Percentiles rank a stretch among this genome's conserved stretches.
Evolutionary conservation across 2,888 invertebrate species (phyloP).

Genomic region (Alloplasta piceator): DNA sequence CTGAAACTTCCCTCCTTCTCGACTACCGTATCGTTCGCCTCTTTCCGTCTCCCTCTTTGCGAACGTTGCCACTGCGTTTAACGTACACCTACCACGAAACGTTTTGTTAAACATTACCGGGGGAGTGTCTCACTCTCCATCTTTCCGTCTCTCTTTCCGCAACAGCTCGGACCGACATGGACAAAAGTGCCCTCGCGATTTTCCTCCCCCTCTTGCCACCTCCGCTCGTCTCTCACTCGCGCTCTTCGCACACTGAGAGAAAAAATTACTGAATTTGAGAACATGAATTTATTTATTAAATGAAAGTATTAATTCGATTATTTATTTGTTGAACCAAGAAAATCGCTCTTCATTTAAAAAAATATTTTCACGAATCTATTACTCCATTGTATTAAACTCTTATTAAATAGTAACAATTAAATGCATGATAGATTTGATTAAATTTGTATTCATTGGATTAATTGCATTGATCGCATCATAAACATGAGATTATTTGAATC

Average conservation of each 20-base stretch:
- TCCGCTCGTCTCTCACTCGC: neutral
- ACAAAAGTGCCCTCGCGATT: slow-evolving; percentile 53
- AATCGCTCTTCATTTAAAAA: slow-evolving; percentile 15
- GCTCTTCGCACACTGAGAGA: neutral
- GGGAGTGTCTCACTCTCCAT: neutral
- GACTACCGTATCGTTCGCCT: slow-evolving; percentile 11
- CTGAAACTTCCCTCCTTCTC: slow-evolving; percentile 13
- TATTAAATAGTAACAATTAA: too few species aligned
- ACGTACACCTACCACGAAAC: slow-evolving; percentile 66
- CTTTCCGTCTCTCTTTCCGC: neutral
- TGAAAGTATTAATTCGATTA: too few species aligned
- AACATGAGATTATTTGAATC: too few species aligned
- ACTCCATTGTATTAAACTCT: too few species aligned
- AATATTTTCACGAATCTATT: slow-evolving; percentile 41
- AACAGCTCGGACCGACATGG: slow-evolving; percentile 60
- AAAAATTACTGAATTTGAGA: too few species aligned
- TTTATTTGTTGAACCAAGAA: too few species aligned
- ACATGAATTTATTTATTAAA: too few species aligned
- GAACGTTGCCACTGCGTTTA: slow-evolving; percentile 25
- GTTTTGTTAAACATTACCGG: slow-evolving; percentile 77
- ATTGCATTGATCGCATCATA: too few species aligned
- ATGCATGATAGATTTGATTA: too few species aligned
- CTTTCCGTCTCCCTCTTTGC: slow-evolving; percentile 22
- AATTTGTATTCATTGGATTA: too few species aligned
- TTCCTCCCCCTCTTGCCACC: slow-evolving; percentile 27